These are phyloP conservation scores for Panagrolaimus sp. DNA, from an alignment of 1,140 invertebrate genomes.

Conservation along the genomic window DNA sequence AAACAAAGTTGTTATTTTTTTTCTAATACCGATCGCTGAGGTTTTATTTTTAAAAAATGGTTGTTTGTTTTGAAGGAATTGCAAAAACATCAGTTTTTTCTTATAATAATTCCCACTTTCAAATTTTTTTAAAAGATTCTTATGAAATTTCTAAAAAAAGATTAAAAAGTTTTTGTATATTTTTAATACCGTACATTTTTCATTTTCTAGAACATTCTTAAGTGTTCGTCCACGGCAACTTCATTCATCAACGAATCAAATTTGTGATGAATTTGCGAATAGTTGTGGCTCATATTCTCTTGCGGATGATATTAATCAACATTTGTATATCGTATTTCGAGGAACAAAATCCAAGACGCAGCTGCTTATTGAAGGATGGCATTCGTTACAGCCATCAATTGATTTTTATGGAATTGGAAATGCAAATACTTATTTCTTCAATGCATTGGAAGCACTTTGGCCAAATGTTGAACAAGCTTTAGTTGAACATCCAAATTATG, in stretches of 20 bases:
- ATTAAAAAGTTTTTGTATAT: no score
- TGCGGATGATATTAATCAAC: constrained; percentile 29
- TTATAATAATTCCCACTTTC: no score
- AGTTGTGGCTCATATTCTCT: constrained; percentile 28
- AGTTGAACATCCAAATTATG: constrained; percentile 27
- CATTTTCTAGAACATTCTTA: constrained; percentile 20
- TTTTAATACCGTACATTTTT: no score
- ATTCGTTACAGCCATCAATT: constrained; percentile 35
- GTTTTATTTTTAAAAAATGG: no score
- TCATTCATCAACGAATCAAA: constrained; percentile 17
- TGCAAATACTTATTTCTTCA: constrained; percentile 36
- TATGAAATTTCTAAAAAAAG: no score
- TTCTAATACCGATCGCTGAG: no score
- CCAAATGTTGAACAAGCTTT: constrained; percentile 23
- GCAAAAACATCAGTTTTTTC: no score
- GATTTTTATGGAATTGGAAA: constrained; percentile 47
- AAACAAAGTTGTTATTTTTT: no score
- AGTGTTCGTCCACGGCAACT: constrained; percentile 1
- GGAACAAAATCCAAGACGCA: constrained; percentile 47
- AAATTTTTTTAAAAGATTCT: no score
- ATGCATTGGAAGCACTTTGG: constrained; percentile 40
- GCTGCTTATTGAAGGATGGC: constrained; percentile 37
- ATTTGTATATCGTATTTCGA: constrained; percentile 45
- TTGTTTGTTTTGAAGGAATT: no score
- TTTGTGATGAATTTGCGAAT: constrained; percentile 28